Conservation (phyloP, 2,888 invertebrate species). For the Rhagonycha lutea region DNA sequence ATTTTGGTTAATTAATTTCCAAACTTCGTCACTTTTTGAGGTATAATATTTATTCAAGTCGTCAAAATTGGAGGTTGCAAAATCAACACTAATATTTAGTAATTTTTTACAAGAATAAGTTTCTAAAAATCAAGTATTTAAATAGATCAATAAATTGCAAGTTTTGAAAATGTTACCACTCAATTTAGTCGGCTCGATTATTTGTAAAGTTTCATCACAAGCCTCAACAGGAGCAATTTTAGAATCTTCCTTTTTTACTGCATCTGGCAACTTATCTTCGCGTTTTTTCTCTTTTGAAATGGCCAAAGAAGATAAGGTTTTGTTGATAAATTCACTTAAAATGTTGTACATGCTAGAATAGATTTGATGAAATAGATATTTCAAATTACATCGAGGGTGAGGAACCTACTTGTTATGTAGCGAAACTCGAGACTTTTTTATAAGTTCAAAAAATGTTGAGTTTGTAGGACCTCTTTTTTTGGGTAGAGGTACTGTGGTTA, state of each 20-base stretch:
- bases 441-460: constrained; percentile 18
- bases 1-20: constrained; percentile 47
- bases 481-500: constrained; percentile 50
- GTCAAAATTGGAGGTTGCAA: constrained; percentile 43
- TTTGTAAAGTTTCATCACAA: neutral
- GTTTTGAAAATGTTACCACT: neutral
- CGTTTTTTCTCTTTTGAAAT: constrained; percentile 6
- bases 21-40: constrained; percentile 44
- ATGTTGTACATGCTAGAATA: constrained; percentile 31
- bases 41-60: constrained; percentile 43
- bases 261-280: neutral
- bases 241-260: neutral
- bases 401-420: constrained; percentile 15
- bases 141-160: neutral
- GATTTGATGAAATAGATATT: neutral
- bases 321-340: constrained; percentile 33
- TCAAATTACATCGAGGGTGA: neutral
- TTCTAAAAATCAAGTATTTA: neutral
- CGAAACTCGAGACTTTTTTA: constrained; percentile 18
- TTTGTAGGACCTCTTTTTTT: constrained; percentile 32
- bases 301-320: constrained; percentile 20
- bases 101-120: constrained; percentile 34
- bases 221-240: neutral
- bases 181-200: neutral
- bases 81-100: constrained; percentile 46